Base-by-base conservation (phyloP, 1,140 invertebrate species). In the Tetramorium parvispinum region DNA sequence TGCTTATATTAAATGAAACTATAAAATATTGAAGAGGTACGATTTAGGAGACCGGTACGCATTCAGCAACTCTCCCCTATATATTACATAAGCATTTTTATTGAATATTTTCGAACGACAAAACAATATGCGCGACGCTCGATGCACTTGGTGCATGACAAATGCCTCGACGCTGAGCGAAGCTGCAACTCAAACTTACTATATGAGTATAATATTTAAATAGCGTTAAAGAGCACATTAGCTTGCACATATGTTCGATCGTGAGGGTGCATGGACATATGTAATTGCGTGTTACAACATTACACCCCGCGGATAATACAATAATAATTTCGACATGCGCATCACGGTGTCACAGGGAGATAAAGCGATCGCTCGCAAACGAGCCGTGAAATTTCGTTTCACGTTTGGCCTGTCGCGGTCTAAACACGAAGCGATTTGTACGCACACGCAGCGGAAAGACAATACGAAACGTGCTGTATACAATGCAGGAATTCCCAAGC, bases 331-430 rank as follows among this genome's bases (percentile, higher is more conserved):
- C 4, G 49, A 71, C 46, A 61, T 18, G 37, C 27, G 86, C 40
- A 24, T 61, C 46, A 32, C 16, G 40, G 83, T 53, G 55, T 68
- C 27, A 70, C 49, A 55, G 43, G 8, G 61, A 61, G 46, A 87
- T 73, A 76, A 75, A 77, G 81, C 83, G 85, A 79, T 82, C 53
- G 27, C 24, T 49, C 75, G 82, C 16, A 82, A 86, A 86, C 77
- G 51, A 53, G 13, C 49, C 51, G 76, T 59, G 68, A 88, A 88
- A 88, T 86, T 81, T 77, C 73, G 59, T 78, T 85, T 78, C 82
- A 78, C 73, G 73, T 85, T 63, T 65, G 73, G 73, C 7, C 59
- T 53, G 32, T 46, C 73, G 73, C 73, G 73, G 32, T 66, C 82
- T 43, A 63, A 85, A 53, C 37, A 27, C 61, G 24, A 1, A 78